phyloP scores from a whole-genome alignment of 2,888 invertebrate genomes.

The Drosophila merina region DNA sequence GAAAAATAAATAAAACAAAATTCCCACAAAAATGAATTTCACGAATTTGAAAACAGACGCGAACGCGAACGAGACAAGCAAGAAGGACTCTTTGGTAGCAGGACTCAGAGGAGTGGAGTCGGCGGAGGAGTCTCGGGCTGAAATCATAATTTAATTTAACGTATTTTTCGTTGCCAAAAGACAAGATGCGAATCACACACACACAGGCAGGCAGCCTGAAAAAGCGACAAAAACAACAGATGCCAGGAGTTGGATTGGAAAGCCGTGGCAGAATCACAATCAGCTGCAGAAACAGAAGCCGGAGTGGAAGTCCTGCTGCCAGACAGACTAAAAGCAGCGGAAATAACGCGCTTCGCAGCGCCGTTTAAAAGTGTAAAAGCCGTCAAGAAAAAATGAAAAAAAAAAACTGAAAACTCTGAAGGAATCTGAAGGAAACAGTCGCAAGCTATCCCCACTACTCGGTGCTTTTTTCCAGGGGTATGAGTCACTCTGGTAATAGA shows the following conservation, averaged over 20 bases:
- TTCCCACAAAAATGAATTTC: constrained; percentile 61
- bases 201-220: constrained; percentile 16
- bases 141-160: constrained; percentile 80
- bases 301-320: constrained; percentile 45
- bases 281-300: constrained; percentile 26
- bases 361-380: constrained; percentile 77
- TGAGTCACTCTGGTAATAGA: constrained; percentile 79
- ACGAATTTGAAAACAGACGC: constrained; percentile 63
- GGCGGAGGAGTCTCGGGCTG: constrained; percentile 34
- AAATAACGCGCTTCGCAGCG: constrained; percentile 69
- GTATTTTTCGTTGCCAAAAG: constrained; percentile 71
- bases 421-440: constrained; percentile 30
- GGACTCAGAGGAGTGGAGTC: background rate
- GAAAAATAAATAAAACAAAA: constrained; percentile 43
- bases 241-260: constrained; percentile 16
- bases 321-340: constrained; percentile 74
- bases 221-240: constrained; percentile 45
- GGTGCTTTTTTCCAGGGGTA: constrained; percentile 19
- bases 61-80: constrained; percentile 15
- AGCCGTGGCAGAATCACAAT: constrained; percentile 25
- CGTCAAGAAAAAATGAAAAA: constrained; percentile 56
- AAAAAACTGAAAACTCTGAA: constrained; percentile 6
- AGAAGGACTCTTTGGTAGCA: background rate
- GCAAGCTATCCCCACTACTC: constrained; percentile 8
- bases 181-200: constrained; percentile 67